These are phyloP conservation scores for Scalopus aquaticus DNA, from an alignment of 2,113 vertebrate genomes.

Conservation along the genomic window DNA sequence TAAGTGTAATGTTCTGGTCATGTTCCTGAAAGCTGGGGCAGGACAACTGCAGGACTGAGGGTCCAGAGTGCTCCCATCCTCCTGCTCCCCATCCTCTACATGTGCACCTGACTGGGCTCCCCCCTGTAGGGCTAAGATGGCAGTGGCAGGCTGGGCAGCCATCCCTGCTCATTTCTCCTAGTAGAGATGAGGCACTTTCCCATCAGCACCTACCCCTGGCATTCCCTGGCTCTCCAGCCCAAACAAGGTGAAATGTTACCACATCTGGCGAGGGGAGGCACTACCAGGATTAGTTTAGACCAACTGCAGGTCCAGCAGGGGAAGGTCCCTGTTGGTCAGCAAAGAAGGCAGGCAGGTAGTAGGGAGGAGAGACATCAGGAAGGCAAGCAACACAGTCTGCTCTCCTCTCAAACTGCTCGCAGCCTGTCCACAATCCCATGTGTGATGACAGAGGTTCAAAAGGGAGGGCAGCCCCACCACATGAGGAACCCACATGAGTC, in stretches of 20 bases:
- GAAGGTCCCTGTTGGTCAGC: neutral
- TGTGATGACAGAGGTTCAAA: neutral
- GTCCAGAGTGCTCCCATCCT: neutral
- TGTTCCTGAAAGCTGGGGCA: neutral
- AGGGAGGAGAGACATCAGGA: neutral
- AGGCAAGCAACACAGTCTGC: neutral
- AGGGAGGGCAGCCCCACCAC: rapidly evolving
- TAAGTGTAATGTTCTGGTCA: neutral
- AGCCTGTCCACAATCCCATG: neutral
- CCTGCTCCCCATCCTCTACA: neutral
- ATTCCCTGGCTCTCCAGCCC: neutral
- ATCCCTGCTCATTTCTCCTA: neutral
- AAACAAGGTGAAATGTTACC: neutral
- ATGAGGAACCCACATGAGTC: neutral
- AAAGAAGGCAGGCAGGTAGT: neutral
- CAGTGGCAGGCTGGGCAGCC: neutral
- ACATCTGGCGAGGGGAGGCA: neutral
- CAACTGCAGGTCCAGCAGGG: neutral
- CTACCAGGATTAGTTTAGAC: neutral
- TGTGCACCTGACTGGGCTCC: no score
- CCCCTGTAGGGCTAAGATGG: neutral
- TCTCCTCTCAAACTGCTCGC: neutral
- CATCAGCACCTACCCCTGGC: neutral
- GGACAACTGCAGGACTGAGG: neutral
- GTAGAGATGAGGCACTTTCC: neutral